Evolutionary conservation across 2,888 invertebrate species (phyloP).

Genomic region (Polydrusus cervinus): DNA sequence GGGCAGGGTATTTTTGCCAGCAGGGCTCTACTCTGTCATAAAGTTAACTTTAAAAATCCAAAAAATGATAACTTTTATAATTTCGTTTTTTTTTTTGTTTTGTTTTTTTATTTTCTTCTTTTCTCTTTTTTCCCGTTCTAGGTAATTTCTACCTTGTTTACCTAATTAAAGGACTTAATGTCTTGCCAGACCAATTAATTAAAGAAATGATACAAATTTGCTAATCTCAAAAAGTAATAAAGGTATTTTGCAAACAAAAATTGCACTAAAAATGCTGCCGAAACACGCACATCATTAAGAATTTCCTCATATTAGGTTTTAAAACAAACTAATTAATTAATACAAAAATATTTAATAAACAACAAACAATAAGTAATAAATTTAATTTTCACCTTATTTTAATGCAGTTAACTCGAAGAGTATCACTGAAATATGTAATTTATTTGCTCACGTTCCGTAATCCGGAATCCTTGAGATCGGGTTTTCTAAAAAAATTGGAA

Average conservation of each 20-base stretch:
- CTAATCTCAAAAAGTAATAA: background rate
- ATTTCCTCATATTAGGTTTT: conserved; percentile 5
- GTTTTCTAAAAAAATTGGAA: conserved; percentile 36
- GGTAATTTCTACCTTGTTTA: too few relatives aligned
- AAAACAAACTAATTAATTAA: conserved; percentile 4
- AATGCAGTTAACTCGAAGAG: conserved; percentile 12
- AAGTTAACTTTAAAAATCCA: too few relatives aligned
- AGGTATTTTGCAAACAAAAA: background rate
- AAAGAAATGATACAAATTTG: too few relatives aligned
- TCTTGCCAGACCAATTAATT: too few relatives aligned
- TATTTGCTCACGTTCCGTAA: conserved; percentile 24
- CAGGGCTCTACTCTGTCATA: too few relatives aligned
- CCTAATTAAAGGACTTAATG: too few relatives aligned
- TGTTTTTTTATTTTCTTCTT: too few relatives aligned
- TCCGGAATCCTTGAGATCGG: conserved; percentile 44
- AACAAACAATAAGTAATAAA: conserved; percentile 36
- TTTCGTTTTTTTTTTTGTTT: background rate
- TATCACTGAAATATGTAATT: conserved; percentile 6
- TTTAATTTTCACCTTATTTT: conserved; percentile 24
- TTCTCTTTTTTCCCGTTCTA: too few relatives aligned
- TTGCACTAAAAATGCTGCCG: background rate
- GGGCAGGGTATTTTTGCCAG: too few relatives aligned
- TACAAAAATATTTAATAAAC: conserved; percentile 10
- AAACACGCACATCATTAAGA: background rate
- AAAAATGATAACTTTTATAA: too few relatives aligned